Conservation (phyloP, 2,888 invertebrate genomes). For the Lycocerus yunnanus region DNA sequence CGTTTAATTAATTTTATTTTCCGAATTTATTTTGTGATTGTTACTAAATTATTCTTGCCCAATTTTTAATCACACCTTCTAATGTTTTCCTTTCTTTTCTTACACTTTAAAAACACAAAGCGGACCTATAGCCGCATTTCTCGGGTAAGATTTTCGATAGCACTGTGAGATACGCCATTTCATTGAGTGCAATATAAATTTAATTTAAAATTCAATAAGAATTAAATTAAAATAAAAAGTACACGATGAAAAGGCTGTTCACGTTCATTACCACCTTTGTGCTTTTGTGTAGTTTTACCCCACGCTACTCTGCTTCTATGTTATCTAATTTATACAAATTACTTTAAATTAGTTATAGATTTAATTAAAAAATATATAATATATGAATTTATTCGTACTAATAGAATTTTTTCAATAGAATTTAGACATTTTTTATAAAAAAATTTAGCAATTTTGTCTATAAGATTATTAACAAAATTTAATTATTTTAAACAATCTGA, state of each 20-base stretch:
- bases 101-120: slow-evolving; percentile 49
- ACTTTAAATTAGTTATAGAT: background rate
- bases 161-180: slow-evolving; percentile 18
- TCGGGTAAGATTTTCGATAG: slow-evolving; percentile 46
- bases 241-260: slow-evolving; percentile 15
- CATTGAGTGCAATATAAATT: slow-evolving; percentile 6
- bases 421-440: background rate
- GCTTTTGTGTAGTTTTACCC: slow-evolving; percentile 28
- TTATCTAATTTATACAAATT: background rate
- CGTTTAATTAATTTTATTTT: background rate
- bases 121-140: slow-evolving; percentile 51
- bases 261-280: slow-evolving; percentile 25
- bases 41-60: background rate
- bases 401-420: background rate
- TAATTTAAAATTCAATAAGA: background rate
- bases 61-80: slow-evolving; percentile 36
- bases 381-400: background rate
- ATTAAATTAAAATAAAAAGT: background rate
- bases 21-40: background rate
- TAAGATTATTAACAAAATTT: background rate
- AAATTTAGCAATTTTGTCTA: background rate
- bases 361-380: background rate
- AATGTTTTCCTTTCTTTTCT: slow-evolving; percentile 47
- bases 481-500: background rate
- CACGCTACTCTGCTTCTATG: slow-evolving; percentile 15